Conservation (phyloP, 30 jellyfish, hydroid and myxozoan genomes). For the Aurelia sp. region DNA sequence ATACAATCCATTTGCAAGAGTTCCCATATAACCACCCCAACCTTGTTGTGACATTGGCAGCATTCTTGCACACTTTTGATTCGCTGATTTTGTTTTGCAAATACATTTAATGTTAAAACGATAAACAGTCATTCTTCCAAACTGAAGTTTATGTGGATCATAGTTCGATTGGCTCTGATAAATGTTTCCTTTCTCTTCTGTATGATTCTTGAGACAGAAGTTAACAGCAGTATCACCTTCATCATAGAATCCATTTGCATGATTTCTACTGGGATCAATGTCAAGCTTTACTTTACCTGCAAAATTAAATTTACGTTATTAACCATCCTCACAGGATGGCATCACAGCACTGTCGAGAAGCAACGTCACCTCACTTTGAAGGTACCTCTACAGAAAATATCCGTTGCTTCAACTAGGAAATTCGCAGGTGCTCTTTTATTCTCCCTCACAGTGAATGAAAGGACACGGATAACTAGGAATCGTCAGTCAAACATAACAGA, state of each 20-base stretch:
- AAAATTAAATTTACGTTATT: neutral
- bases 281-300: slow-evolving; percentile 67
- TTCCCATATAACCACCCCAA: slow-evolving; percentile 99
- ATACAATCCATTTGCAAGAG: slow-evolving; percentile 84
- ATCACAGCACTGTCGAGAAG: neutral
- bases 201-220: slow-evolving; percentile 72
- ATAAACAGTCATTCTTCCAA: slow-evolving; percentile 83
- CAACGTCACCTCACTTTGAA: neutral
- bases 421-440: no score
- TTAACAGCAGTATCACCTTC: slow-evolving; percentile 98
- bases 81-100: slow-evolving; percentile 52
- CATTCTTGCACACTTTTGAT: slow-evolving; percentile 77
- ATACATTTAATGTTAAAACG: slow-evolving; percentile 83
- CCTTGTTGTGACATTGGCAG: slow-evolving; percentile 92
- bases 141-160: slow-evolving; percentile 69
- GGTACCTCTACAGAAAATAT: no score
- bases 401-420: no score
- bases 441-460: no score
- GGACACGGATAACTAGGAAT: no score
- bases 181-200: slow-evolving; percentile 27
- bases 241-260: slow-evolving; percentile 76
- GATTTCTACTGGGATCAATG: slow-evolving; percentile 52
- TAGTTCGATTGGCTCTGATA: slow-evolving; percentile 79
- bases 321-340: neutral
- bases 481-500: no score